Percentiles rank a stretch among this genome's conserved stretches.
Evolutionary conservation across 2,797 vertebrate genomes (phyloP).

Genomic region (Sebastes kiyomatsui): DNA sequence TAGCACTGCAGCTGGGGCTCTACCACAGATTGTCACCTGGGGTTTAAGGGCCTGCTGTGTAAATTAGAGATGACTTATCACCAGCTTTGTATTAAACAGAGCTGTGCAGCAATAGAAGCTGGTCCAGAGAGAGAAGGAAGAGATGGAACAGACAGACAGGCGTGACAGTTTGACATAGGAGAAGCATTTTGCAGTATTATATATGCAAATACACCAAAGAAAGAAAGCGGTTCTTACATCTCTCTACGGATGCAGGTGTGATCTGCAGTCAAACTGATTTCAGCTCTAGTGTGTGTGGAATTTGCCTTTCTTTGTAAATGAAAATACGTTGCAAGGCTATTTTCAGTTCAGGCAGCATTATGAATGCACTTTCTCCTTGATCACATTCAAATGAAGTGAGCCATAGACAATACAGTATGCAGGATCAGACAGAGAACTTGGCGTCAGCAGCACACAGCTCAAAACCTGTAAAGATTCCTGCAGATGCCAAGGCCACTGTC

Average conservation of each 20-base stretch:
- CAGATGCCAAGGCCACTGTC: conserved; percentile 50
- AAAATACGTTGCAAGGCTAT: not conserved
- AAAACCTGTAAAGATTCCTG: conserved; percentile 50
- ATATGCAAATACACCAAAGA: not conserved
- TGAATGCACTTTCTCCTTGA: conserved; percentile 5
- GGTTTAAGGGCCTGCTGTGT: conserved; percentile 67
- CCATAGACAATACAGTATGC: conserved; percentile 33
- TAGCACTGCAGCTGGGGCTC: conserved; percentile 46
- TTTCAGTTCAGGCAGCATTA: not conserved
- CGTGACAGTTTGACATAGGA: conserved; percentile 6
- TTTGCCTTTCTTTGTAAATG: conserved; percentile 6
- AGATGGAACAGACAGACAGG: conserved; percentile 12
- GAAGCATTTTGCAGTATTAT: not conserved
- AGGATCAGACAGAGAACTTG: conserved; percentile 34
- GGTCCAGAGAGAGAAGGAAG: conserved; percentile 15
- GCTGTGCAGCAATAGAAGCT: conserved; percentile 35
- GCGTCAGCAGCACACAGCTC: not conserved
- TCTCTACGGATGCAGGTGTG: not conserved
- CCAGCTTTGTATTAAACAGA: conserved; percentile 59
- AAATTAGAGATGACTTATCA: conserved; percentile 78
- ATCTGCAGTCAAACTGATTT: not conserved
- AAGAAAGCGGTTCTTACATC: not conserved
- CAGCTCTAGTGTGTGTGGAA: not conserved
- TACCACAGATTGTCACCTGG: conserved; percentile 65
- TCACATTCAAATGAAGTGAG: conserved; percentile 23